These are phyloP conservation scores for Saccopteryx leptura DNA, from an alignment of 2,113 vertebrate genomes.

Conservation along the genomic window DNA sequence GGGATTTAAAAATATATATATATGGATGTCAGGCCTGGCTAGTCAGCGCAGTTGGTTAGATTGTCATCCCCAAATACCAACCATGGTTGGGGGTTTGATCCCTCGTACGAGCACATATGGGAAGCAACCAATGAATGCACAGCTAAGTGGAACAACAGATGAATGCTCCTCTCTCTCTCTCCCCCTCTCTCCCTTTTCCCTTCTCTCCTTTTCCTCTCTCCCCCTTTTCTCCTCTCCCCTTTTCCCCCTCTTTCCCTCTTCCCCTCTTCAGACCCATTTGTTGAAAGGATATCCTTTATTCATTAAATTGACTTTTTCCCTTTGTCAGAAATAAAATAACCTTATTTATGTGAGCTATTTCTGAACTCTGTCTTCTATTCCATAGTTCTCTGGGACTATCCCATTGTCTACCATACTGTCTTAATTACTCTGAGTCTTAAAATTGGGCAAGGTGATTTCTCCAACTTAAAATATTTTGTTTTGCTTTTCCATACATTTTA, in stretches of 20 bases:
- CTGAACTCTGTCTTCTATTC: neutral
- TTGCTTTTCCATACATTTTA: neutral
- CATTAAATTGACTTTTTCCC: neutral
- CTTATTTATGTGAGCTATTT: neutral
- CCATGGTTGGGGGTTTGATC: no score
- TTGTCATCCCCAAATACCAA: no score
- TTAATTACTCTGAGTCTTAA: neutral
- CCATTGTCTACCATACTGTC: neutral
- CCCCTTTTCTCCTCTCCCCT: no score
- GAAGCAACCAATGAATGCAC: no score
- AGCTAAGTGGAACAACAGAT: no score
- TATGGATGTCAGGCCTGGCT: neutral
- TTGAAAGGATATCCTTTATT: neutral
- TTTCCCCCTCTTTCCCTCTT: no score
- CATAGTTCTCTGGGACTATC: rapidly evolving
- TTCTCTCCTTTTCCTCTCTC: no score
- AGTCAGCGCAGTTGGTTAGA: no score
- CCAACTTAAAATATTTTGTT: neutral
- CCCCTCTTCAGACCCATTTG: neutral
- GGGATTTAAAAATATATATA: neutral
- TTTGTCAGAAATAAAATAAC: neutral
- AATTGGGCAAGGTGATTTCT: neutral
- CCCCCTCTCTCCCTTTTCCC: no score
- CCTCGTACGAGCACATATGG: no score
- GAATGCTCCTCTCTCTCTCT: no score